Evolutionary conservation across 1,140 invertebrate species (phyloP).

Genomic region (Drosophila takahashii): DNA sequence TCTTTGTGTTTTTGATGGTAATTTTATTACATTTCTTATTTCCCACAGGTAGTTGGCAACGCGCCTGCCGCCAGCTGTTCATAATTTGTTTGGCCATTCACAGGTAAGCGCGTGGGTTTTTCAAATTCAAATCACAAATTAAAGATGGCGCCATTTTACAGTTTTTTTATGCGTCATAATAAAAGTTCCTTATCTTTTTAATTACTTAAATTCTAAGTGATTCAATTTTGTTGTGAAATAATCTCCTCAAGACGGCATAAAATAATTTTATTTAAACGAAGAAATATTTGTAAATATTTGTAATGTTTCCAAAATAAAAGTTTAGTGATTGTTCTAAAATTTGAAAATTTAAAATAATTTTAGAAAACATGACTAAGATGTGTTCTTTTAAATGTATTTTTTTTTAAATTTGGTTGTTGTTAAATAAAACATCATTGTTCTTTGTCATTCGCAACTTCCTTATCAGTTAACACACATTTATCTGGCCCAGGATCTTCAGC

Average conservation of each 20-base stretch:
- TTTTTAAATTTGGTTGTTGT: background rate
- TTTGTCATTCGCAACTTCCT: background rate
- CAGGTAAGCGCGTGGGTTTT: background rate
- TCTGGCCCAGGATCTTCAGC: background rate
- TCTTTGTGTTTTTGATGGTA: background rate
- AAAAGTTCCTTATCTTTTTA: no score
- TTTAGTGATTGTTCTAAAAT: no score
- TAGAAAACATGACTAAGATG: no score
- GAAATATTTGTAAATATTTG: no score
- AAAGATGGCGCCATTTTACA: background rate
- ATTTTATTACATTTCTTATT: background rate
- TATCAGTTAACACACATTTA: background rate
- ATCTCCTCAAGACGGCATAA: no score
- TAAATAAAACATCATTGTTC: background rate
- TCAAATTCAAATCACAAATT: background rate
- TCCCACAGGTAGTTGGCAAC: background rate
- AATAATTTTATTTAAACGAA: no score
- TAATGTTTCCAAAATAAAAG: no score
- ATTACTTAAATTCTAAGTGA: no score
- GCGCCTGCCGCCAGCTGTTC: background rate
- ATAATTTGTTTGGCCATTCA: constrained; percentile 6
- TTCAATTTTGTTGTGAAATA: no score
- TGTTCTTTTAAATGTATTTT: no score
- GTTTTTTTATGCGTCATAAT: background rate
- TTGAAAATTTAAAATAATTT: no score